Conservation (phyloP, 2,797 vertebrate genomes). For the Chelon auratus region DNA sequence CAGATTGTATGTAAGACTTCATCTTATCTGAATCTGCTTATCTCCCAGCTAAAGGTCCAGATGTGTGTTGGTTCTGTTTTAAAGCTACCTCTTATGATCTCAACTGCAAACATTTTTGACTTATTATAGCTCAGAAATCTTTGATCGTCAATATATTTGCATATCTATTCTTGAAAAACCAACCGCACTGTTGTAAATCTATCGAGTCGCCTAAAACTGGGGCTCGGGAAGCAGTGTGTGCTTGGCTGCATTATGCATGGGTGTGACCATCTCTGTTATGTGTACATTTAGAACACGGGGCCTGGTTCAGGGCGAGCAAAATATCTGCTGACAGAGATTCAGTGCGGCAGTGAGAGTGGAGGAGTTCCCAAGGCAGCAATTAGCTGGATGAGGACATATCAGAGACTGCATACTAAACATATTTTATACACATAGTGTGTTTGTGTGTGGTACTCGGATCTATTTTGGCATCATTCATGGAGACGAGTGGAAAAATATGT, state of each 20-base stretch:
- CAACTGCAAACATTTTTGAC: neutral
- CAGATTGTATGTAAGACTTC: too few relatives aligned
- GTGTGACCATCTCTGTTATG: constrained; percentile 26
- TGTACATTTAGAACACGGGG: constrained; percentile 2
- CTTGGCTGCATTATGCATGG: constrained; percentile 3
- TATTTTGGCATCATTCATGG: constrained; percentile 17
- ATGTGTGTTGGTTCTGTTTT: neutral
- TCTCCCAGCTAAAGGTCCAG: neutral
- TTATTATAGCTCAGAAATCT: too few relatives aligned
- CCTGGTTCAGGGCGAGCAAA: constrained; percentile 24
- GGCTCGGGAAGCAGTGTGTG: constrained; percentile 11
- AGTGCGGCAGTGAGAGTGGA: constrained; percentile 17
- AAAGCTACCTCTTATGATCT: neutral
- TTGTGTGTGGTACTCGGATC: constrained; percentile 15
- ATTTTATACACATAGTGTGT: constrained; percentile 17
- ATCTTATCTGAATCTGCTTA: too few relatives aligned
- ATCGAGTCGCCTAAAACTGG: constrained; percentile 3
- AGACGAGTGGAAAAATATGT: neutral
- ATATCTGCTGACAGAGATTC: constrained; percentile 21
- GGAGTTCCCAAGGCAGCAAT: constrained; percentile 57
- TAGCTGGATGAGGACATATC: constrained; percentile 56
- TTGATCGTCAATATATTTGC: neutral
- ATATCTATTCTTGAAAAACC: neutral
- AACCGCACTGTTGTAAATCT: constrained; percentile 13
- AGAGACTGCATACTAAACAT: constrained; percentile 48